Evolutionary conservation across 2,888 invertebrate species (phyloP).

Genomic region (Tortricodes alternella): DNA sequence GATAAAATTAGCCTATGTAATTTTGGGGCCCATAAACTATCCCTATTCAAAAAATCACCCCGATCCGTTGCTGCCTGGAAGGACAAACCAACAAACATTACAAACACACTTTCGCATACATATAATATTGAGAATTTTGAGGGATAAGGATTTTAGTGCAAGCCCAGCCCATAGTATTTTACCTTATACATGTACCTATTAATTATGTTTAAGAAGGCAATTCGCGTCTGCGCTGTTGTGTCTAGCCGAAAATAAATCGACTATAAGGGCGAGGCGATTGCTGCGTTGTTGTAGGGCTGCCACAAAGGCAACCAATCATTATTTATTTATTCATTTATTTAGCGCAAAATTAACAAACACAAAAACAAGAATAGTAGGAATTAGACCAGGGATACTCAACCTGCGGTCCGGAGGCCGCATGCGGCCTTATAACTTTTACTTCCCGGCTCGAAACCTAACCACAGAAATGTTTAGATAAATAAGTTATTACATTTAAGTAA

Average conservation of each 20-base stretch:
- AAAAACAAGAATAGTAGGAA: too few species aligned
- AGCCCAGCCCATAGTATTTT: too few species aligned
- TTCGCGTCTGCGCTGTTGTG: constrained; percentile 42
- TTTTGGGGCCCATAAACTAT: too few species aligned
- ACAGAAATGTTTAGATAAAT: too few species aligned
- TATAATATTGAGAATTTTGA: not conserved
- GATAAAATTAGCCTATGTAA: not conserved
- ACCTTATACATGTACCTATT: too few species aligned
- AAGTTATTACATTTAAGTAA: too few species aligned
- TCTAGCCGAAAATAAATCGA: constrained; percentile 51
- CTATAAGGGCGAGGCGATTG: constrained; percentile 39
- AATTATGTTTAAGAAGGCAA: not conserved
- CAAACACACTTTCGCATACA: not conserved
- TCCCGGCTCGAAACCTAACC: too few species aligned
- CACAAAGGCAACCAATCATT: not conserved
- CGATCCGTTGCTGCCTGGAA: not conserved
- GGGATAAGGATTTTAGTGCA: too few species aligned
- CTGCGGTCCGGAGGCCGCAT: too few species aligned
- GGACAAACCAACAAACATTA: not conserved
- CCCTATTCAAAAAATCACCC: not conserved
- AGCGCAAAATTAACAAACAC: too few species aligned
- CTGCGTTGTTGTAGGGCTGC: constrained; percentile 43
- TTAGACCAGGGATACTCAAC: too few species aligned
- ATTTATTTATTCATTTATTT: not conserved
- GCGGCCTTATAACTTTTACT: too few species aligned